phyloP scores from a whole-genome alignment of 1,140 invertebrate genomes.

The Ips typographus region DNA sequence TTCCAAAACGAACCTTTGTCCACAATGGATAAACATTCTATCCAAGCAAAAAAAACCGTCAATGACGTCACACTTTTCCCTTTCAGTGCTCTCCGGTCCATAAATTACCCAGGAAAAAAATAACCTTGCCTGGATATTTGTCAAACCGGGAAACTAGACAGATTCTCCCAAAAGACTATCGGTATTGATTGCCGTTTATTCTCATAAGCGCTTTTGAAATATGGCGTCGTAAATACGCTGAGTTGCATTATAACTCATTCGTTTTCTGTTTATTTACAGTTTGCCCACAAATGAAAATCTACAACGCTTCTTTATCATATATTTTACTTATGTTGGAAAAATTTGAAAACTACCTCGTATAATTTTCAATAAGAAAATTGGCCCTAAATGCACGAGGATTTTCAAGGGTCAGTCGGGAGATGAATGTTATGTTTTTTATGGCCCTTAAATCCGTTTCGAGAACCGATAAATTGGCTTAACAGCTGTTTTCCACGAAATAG shows the following conservation, averaged over 20 bases:
- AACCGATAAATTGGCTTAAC: conserved; percentile 7
- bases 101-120: background rate
- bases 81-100: background rate
- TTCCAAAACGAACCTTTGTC: too few species aligned
- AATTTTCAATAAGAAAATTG: too few species aligned
- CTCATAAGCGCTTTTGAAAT: conserved; percentile 29
- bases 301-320: too few species aligned
- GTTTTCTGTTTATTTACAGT: conserved; percentile 20
- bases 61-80: too few species aligned
- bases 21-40: too few species aligned
- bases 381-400: background rate
- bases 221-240: conserved; percentile 27
- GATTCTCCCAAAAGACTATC: conserved; percentile 24
- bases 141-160: conserved; percentile 19
- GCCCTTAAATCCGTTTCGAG: conserved; percentile 10
- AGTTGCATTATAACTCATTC: conserved; percentile 26
- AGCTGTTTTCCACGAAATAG: background rate
- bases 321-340: too few species aligned
- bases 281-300: too few species aligned
- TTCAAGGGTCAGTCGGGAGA: background rate
- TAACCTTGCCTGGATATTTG: conserved; percentile 14
- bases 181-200: conserved; percentile 27
- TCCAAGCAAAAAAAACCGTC: too few species aligned
- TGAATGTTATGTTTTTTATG: conserved; percentile 9
- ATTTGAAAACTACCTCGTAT: too few species aligned